A percentile compares a stretch with the other conserved stretches of the same genome.
Conservation (phyloP, 2,797 vertebrate species). For the Schizopygopsis malacanthus region DNA sequence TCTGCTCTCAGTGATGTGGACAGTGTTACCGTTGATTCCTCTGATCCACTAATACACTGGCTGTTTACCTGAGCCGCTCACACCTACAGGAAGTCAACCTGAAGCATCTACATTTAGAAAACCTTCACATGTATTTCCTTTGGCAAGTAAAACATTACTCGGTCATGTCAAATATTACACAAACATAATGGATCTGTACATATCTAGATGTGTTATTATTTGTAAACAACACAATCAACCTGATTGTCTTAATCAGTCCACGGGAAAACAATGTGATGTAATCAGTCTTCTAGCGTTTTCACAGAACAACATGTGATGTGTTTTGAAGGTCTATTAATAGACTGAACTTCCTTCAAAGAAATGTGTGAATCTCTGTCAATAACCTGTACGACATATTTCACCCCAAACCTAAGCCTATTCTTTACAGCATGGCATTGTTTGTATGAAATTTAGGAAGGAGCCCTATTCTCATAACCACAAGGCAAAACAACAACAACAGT, state of each 20-base stretch:
- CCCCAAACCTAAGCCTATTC: neutral
- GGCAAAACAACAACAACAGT: neutral
- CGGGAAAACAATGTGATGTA: constrained; percentile 2
- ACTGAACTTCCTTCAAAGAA: neutral
- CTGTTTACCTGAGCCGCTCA: constrained; percentile 13
- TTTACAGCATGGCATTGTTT: neutral
- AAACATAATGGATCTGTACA: neutral
- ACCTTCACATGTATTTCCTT: neutral
- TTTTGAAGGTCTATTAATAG: neutral
- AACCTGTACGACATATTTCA: neutral
- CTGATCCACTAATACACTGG: too few relatives aligned
- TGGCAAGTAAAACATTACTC: neutral
- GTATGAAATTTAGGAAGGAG: neutral
- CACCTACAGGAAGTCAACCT: constrained; percentile 12
- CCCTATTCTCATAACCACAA: neutral
- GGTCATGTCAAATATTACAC: neutral
- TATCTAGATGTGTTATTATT: neutral
- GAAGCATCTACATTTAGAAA: constrained; percentile 3
- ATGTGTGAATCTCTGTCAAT: neutral
- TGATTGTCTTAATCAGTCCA: constrained; percentile 16
- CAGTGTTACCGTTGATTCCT: too few relatives aligned
- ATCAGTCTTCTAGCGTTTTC: neutral
- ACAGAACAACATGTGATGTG: neutral
- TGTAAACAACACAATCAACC: neutral
- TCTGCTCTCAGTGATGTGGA: too few relatives aligned